phyloP scores from a whole-genome alignment of 2,113 vertebrate species.

The Hippocampus abdominalis region DNA sequence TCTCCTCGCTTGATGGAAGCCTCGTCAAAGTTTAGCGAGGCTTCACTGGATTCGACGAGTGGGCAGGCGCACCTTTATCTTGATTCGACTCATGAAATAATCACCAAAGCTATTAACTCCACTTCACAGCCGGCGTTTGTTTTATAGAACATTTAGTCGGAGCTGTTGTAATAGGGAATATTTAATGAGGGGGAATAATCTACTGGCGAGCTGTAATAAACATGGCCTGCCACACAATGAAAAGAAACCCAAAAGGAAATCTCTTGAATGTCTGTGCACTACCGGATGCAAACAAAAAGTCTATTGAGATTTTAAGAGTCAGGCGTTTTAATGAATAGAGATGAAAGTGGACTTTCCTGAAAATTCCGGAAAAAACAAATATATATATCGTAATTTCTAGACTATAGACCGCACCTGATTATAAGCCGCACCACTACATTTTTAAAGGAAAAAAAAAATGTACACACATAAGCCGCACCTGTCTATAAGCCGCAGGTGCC shows the following conservation, averaged over 20 bases:
- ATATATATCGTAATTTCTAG: too few species aligned
- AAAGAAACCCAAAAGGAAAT: conserved; percentile 24
- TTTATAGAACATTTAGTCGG: conserved; percentile 54
- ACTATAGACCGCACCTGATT: too few species aligned
- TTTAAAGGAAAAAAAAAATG: too few species aligned
- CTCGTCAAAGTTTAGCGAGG: conserved; percentile 38
- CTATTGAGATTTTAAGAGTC: conserved; percentile 14
- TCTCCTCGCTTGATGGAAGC: conserved; percentile 37
- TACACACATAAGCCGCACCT: too few species aligned
- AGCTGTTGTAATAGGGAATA: conserved; percentile 40
- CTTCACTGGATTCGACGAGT: conserved; percentile 22
- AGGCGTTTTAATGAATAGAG: background rate
- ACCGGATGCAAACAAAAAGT: conserved; percentile 27
- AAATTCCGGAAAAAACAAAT: too few species aligned
- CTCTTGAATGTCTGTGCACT: conserved; percentile 18
- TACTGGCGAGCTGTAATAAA: conserved; percentile 36
- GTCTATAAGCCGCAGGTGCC: too few species aligned
- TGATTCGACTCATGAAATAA: conserved; percentile 60
- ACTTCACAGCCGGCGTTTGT: conserved; percentile 45
- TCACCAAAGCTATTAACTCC: conserved; percentile 60
- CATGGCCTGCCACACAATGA: conserved; percentile 19
- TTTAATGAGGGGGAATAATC: conserved; percentile 38
- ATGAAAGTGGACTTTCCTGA: too few species aligned
- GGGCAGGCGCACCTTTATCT: conserved; percentile 36
- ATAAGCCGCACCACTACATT: too few species aligned